Evolutionary conservation across 2,113 vertebrate species (phyloP).

Genomic region (Gavialis gangeticus): DNA sequence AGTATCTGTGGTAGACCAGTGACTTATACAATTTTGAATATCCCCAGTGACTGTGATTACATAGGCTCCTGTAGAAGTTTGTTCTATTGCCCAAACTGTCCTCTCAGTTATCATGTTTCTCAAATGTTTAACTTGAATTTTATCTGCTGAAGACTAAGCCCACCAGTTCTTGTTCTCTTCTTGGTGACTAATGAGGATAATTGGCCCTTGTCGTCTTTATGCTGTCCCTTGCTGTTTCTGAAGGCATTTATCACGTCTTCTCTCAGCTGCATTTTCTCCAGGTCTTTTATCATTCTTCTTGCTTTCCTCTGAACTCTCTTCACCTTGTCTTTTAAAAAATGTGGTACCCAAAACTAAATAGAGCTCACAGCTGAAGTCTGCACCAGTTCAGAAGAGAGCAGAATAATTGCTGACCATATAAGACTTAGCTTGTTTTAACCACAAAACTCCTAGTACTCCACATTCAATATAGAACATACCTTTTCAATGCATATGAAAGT

Average conservation of each 20-base stretch:
- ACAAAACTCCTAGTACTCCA: neutral
- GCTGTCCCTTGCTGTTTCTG: neutral
- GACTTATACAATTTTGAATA: conserved; percentile 55
- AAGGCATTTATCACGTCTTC: neutral
- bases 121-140: conserved; percentile 21
- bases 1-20: conserved; percentile 48
- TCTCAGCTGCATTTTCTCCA: conserved; percentile 17
- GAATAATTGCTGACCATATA: neutral
- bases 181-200: neutral
- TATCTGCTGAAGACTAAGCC: neutral
- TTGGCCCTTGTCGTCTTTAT: neutral
- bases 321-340: neutral
- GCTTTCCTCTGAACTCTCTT: neutral
- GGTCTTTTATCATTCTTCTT: neutral
- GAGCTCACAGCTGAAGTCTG: neutral
- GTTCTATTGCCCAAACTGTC: conserved; percentile 56
- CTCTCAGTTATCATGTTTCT: conserved; percentile 39
- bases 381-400: neutral
- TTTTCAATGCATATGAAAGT: neutral
- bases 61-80: conserved; percentile 23
- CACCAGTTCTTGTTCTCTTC: conserved; percentile 17
- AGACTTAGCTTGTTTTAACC: neutral
- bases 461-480: neutral
- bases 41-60: neutral
- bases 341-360: neutral